These are phyloP conservation scores for Recurvirostra avosetta DNA, from an alignment of 2,113 vertebrate genomes.

Conservation along the genomic window DNA sequence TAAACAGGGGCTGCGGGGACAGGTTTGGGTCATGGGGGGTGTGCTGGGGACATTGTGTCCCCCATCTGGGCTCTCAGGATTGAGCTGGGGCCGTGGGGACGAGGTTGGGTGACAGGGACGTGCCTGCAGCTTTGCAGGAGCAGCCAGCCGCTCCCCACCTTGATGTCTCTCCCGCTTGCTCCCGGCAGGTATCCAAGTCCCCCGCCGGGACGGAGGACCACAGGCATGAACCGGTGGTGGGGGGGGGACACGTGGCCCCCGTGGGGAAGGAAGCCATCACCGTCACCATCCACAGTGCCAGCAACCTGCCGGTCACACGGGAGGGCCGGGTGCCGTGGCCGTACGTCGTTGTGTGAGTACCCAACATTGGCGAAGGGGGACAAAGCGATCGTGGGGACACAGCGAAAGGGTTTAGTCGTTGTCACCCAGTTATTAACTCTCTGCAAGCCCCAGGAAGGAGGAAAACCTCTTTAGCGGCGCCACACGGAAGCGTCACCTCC, in stretches of 20 bases:
- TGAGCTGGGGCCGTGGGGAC: neutral
- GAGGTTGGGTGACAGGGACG: accelerated
- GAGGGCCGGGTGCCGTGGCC: constrained; percentile 30
- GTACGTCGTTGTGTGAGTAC: constrained; percentile 61
- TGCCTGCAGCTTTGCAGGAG: neutral
- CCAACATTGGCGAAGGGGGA: accelerated
- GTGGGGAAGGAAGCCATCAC: constrained; percentile 44
- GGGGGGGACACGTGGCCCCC: constrained; percentile 44
- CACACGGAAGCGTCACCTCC: accelerated
- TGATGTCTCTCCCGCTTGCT: neutral
- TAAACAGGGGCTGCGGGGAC: neutral
- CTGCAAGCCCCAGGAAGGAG: neutral
- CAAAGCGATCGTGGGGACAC: accelerated
- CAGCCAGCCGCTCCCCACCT: neutral
- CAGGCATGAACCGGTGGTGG: neutral
- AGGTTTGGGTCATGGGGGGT: neutral
- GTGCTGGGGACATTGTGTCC: neutral
- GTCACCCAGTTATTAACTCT: neutral
- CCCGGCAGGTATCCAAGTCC: constrained; percentile 29
- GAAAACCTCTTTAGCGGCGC: no score
- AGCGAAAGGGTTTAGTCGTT: neutral
- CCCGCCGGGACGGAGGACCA: neutral
- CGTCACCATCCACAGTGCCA: constrained; percentile 63
- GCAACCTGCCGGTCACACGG: constrained; percentile 16
- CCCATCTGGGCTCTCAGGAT: neutral